Evolutionary conservation across 2,113 vertebrate genomes (phyloP), one percentile per base, ranked within the genome.

Genomic region (Pterocles orientalis): DNA sequence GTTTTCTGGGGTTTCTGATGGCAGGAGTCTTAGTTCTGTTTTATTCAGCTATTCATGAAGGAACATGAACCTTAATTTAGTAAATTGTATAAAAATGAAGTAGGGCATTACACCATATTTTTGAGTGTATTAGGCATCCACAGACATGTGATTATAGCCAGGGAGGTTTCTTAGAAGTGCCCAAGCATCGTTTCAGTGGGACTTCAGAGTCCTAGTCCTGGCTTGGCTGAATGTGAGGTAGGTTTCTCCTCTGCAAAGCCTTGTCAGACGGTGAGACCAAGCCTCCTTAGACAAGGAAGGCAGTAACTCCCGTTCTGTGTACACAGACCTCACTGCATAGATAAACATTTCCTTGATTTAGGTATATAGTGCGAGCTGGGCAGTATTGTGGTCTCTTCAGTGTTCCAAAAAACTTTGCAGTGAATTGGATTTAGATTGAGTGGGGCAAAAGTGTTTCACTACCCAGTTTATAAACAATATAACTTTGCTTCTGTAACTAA

Each of bases 81-180:
- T n/a, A 69, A 91, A 72, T 79, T 10, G 2, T 57, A 6, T 12
- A 31, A 60, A 82, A 31, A 9, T 58, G 43, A 75, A 13, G 6
- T 33, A 4, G 9, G 51, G n/a, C 34, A 9, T 51, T 50, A 31
- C 48, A 11, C 25, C 5, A 0, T 10, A 4, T 62, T 90, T 82
- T 33, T 31, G 7, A 26, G 83, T 14, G 50, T 73, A 31, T 25
- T 10, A 19, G n/a, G 18, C 18, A 36, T 47, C 61, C 34, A 12
- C 6, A 48, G 76, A 10, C 7, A 1, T 0, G 0, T 25, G 51
- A 0, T 7, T 70, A 56, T 36, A 33, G 19, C 17, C 18, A 18
- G 65, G 34, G 45, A 57, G 69, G 36, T 3, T 57, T 70, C 39
- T 39, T 39, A 33, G 48, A 54, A 58, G 45, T 47, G 48, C 48